Conservation (phyloP, 2,888 invertebrate species). For the Harpagoxenus sublaevis region DNA sequence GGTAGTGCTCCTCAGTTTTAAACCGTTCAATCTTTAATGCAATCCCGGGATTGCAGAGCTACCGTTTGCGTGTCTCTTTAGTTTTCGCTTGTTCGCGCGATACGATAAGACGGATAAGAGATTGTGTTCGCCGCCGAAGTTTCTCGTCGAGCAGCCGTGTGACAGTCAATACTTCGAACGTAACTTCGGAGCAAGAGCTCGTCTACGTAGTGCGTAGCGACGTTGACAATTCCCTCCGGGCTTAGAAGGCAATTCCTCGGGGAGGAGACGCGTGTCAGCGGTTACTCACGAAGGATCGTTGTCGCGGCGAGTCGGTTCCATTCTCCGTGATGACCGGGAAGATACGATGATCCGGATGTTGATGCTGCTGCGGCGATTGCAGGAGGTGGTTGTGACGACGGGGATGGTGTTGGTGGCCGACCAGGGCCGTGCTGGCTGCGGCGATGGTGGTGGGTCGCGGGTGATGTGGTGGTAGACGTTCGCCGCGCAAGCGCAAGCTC, state of each 20-base stretch:
- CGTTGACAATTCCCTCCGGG: not conserved
- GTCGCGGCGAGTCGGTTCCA: slow-evolving; percentile 84
- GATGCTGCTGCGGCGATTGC: slow-evolving; percentile 71
- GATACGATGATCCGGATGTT: slow-evolving; percentile 86
- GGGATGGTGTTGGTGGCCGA: slow-evolving; percentile 69
- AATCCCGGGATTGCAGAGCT: not conserved
- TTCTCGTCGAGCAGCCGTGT: not conserved
- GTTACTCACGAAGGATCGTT: slow-evolving; percentile 81
- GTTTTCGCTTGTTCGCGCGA: not conserved
- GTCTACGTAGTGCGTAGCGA: slow-evolving; percentile 1
- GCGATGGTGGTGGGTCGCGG: slow-evolving; percentile 71
- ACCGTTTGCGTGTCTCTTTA: not conserved
- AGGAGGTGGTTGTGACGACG: slow-evolving; percentile 71
- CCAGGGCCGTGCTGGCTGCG: slow-evolving; percentile 67
- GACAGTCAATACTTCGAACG: not conserved
- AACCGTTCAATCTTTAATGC: slow-evolving; percentile 3
- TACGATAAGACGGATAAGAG: too few species aligned
- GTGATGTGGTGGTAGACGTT: slow-evolving; percentile 80
- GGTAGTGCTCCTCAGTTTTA: not conserved
- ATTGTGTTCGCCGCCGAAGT: not conserved
- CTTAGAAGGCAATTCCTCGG: slow-evolving; percentile 14
- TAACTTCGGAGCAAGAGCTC: not conserved
- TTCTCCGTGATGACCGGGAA: slow-evolving; percentile 90
- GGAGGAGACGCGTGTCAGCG: not conserved
- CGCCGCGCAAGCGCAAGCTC: slow-evolving; percentile 91